Evolutionary conservation across 2,797 vertebrate genomes (phyloP).

Genomic region (Bovichtus diacanthus): DNA sequence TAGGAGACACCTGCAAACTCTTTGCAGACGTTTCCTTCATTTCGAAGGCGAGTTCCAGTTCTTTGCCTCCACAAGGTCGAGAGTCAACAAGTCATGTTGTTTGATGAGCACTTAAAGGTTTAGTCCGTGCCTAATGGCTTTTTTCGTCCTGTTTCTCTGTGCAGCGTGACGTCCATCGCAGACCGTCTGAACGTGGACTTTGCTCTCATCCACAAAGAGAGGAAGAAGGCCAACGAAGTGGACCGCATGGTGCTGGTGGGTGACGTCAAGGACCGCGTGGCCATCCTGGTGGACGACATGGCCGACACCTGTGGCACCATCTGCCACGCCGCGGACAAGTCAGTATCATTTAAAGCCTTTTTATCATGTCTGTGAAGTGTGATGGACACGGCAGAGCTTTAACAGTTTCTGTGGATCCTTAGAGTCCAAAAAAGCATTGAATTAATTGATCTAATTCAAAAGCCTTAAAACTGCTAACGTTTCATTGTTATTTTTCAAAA

Average conservation of each 20-base stretch:
- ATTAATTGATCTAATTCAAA: too few species aligned
- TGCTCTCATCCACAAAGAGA: conserved; percentile 95
- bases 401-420: too few species aligned
- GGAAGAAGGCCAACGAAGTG: conserved; percentile 96
- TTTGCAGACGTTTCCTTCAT: not conserved
- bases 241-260: conserved; percentile 97
- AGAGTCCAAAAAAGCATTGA: too few species aligned
- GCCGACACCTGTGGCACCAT: conserved; percentile 96
- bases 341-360: conserved; percentile 42
- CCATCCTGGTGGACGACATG: conserved; percentile 97
- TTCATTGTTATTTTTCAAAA: too few species aligned
- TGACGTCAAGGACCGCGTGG: conserved; percentile 93
- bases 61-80: not conserved
- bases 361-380: not conserved
- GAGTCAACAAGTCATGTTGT: not conserved
- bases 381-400: not conserved
- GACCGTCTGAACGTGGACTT: conserved; percentile 96
- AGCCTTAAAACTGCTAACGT: too few species aligned
- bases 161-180: conserved; percentile 95
- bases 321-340: conserved; percentile 96
- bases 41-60: not conserved
- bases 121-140: not conserved
- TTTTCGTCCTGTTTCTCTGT: not conserved
- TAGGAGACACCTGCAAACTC: not conserved
- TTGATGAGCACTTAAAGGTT: not conserved